A percentile compares a stretch with the other conserved stretches of the same genome.
phyloP scores from a whole-genome alignment of 2,113 vertebrate genomes.

The Otis tarda region DNA sequence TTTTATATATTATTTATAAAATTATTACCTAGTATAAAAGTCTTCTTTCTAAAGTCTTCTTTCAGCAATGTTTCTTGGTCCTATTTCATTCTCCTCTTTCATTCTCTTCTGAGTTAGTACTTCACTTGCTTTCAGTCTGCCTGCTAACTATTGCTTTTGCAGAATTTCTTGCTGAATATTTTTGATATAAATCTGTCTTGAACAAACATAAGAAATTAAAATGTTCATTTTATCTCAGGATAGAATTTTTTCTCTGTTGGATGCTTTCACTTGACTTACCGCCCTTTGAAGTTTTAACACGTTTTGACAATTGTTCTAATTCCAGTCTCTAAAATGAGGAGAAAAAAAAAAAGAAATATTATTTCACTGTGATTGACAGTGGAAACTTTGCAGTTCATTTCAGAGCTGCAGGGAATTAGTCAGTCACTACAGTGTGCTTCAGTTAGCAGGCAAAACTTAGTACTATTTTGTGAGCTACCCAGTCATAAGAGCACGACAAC shows the following conservation, averaged over 20 bases:
- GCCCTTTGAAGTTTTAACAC: conserved; percentile 20
- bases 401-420: conserved; percentile 39
- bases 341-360: neutral
- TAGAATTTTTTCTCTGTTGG: conserved; percentile 32
- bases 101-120: neutral
- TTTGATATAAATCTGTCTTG: conserved; percentile 17
- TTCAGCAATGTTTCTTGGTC: neutral
- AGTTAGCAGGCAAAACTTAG: conserved; percentile 12
- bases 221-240: conserved; percentile 37
- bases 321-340: neutral
- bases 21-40: neutral
- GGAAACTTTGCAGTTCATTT: conserved; percentile 27
- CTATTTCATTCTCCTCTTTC: neutral
- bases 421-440: conserved; percentile 19
- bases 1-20: neutral
- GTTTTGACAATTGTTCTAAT: conserved; percentile 53
- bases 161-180: conserved; percentile 1
- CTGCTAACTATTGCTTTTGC: neutral
- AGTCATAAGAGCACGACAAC: neutral
- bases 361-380: conserved; percentile 34
- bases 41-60: neutral
- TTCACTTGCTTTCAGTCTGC: neutral
- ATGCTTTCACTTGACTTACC: conserved; percentile 34
- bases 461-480: neutral
- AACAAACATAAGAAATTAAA: conserved; percentile 25